These are phyloP conservation scores for Sebastes oblongus DNA, from an alignment of 2,797 vertebrate genomes.

Conservation along the genomic window DNA sequence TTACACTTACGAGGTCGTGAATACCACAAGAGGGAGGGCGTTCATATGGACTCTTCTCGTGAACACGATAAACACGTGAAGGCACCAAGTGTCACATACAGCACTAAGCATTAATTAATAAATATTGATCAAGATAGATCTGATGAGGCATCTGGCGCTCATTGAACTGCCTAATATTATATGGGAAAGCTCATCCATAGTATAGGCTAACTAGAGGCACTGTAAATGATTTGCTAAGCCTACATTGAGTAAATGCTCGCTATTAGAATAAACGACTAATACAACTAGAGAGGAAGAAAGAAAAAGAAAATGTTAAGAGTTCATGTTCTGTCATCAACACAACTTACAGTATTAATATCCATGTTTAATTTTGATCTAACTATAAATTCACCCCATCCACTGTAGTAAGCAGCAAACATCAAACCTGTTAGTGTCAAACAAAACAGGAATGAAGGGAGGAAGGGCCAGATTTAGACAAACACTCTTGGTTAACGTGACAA, in stretches of 20 bases:
- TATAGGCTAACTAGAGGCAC: not conserved
- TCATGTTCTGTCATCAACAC: not conserved
- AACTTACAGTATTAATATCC: not conserved
- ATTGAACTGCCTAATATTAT: not conserved
- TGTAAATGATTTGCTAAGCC: not conserved
- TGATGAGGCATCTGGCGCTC: not conserved
- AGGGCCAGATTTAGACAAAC: not conserved
- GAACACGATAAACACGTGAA: too few species aligned
- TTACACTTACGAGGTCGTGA: too few species aligned
- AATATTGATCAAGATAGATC: not conserved
- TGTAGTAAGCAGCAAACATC: not conserved
- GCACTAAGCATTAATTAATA: not conserved
- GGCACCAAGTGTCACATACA: not conserved
- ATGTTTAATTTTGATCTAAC: not conserved
- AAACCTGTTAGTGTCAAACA: slow-evolving; percentile 6
- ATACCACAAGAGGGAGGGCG: too few species aligned
- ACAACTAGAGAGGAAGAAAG: not conserved
- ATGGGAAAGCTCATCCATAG: not conserved
- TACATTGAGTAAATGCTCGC: not conserved
- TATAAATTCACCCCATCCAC: not conserved
- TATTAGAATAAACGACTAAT: not conserved
- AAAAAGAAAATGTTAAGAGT: not conserved
- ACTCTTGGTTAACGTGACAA: not conserved
- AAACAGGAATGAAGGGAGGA: not conserved
- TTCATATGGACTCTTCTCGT: too few species aligned